These are phyloP conservation scores for Enteromius anoplus DNA, from an alignment of 2,797 vertebrate species.

Conservation along the genomic window DNA sequence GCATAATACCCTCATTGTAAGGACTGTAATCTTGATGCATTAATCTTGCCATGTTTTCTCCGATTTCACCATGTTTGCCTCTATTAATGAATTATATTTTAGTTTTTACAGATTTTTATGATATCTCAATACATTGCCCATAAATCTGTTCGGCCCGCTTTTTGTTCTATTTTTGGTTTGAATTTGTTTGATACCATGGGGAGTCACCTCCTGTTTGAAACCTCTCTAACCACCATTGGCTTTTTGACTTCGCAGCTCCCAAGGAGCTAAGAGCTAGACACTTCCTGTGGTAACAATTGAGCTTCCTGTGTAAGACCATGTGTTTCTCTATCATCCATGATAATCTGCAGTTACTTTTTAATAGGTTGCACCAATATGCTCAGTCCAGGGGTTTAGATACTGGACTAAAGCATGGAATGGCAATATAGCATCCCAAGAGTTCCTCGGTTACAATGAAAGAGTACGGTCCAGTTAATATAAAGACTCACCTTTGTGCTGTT, in stretches of 20 bases:
- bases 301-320: conserved; percentile 59
- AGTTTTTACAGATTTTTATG: neutral
- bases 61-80: neutral
- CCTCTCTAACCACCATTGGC: conserved; percentile 45
- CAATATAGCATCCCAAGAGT: neutral
- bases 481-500: neutral
- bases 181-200: conserved; percentile 11
- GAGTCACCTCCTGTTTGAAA: conserved; percentile 25
- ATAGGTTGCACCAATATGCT: conserved; percentile 46
- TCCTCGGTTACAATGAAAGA: neutral
- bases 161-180: neutral
- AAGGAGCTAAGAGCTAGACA: conserved; percentile 52
- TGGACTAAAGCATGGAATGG: conserved; percentile 32
- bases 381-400: conserved; percentile 22
- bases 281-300: conserved; percentile 63
- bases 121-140: neutral
- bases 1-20: conserved; percentile 9
- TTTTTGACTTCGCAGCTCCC: conserved; percentile 41
- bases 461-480: neutral
- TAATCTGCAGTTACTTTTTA: conserved; percentile 57
- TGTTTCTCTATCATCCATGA: conserved; percentile 61
- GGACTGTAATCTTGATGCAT: neutral
- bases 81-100: conserved; percentile 2
- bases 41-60: neutral
- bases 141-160: neutral